A percentile compares a stretch with the other conserved stretches of the same genome.
Conservation (phyloP, 2,888 invertebrate species). For the Argynnis bischoffii region DNA sequence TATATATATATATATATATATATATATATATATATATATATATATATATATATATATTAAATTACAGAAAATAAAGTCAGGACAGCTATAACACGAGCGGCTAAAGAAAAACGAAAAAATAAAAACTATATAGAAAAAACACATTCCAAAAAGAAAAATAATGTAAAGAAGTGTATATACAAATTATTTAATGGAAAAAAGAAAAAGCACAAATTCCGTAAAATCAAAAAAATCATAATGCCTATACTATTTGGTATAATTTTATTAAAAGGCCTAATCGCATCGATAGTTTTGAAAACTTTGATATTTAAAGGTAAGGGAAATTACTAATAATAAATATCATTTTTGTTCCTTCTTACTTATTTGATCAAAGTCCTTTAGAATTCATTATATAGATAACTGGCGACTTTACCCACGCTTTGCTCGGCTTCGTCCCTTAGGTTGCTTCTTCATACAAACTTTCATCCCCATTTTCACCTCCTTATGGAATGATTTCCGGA, state of each 20-base stretch:
- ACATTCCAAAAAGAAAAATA: slow-evolving; percentile 42
- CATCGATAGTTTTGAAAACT: slow-evolving; percentile 86
- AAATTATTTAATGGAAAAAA: slow-evolving; percentile 59
- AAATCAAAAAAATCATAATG: slow-evolving; percentile 80
- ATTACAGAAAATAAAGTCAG: slow-evolving; percentile 30
- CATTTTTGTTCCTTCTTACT: not conserved
- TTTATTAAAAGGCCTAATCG: slow-evolving; percentile 84
- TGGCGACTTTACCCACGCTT: too few species aligned
- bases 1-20: too few species aligned
- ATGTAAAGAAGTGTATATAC: slow-evolving; percentile 64
- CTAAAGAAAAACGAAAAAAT: slow-evolving; percentile 31
- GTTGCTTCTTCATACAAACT: too few species aligned
- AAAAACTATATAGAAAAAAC: slow-evolving; percentile 25
- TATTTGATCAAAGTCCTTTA: not conserved
- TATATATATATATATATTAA: too few species aligned
- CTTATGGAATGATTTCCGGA: too few species aligned
- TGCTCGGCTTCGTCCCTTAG: too few species aligned
- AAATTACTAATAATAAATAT: not conserved
- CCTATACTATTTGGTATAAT: slow-evolving; percentile 85
- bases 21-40: too few species aligned
- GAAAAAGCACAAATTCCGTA: slow-evolving; percentile 56
- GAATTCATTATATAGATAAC: not conserved
- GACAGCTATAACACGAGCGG: not conserved
- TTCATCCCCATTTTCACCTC: too few species aligned
- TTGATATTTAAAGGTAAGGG: slow-evolving; percentile 82